Evolutionary conservation across 2,797 vertebrate species (phyloP).

Genomic region (Peromyscus aztecus): DNA sequence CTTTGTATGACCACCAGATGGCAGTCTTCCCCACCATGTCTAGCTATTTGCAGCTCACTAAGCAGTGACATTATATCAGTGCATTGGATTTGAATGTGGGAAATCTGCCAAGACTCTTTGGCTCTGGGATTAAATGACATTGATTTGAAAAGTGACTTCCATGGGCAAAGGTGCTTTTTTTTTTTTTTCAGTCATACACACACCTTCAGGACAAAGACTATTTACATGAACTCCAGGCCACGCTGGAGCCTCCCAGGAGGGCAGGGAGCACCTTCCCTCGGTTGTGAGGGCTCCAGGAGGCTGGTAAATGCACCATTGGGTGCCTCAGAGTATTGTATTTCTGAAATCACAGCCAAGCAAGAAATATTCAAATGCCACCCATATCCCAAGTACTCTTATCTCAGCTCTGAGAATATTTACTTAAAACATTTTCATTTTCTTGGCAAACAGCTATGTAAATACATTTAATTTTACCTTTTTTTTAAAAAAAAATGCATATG

Average conservation of each 20-base stretch:
- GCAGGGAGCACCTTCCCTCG: constrained; percentile 45
- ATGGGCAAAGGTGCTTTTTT: constrained; percentile 59
- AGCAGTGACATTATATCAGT: not conserved
- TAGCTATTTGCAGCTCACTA: not conserved
- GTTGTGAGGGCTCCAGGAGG: not conserved
- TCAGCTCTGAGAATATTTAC: constrained; percentile 77
- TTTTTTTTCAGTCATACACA: constrained; percentile 57
- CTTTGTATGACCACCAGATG: constrained; percentile 69
- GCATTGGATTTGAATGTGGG: constrained; percentile 44
- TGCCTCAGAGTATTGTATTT: constrained; percentile 60
- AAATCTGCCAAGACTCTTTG: constrained; percentile 64
- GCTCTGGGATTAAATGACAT: constrained; percentile 71
- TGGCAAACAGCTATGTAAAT: constrained; percentile 77
- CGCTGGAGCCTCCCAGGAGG: constrained; percentile 10
- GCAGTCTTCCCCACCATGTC: constrained; percentile 62
- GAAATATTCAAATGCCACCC: constrained; percentile 72
- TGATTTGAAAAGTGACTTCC: constrained; percentile 73
- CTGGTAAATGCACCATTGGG: constrained; percentile 52
- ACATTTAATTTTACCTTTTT: constrained; percentile 74
- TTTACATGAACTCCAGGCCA: constrained; percentile 71
- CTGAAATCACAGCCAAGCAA: constrained; percentile 65
- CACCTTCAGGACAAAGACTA: constrained; percentile 70
- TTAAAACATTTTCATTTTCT: constrained; percentile 81
- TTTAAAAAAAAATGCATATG: constrained; percentile 29
- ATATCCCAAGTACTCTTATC: constrained; percentile 65